phyloP scores from a whole-genome alignment of 2,113 vertebrate genomes.

The Setophaga coronata region DNA sequence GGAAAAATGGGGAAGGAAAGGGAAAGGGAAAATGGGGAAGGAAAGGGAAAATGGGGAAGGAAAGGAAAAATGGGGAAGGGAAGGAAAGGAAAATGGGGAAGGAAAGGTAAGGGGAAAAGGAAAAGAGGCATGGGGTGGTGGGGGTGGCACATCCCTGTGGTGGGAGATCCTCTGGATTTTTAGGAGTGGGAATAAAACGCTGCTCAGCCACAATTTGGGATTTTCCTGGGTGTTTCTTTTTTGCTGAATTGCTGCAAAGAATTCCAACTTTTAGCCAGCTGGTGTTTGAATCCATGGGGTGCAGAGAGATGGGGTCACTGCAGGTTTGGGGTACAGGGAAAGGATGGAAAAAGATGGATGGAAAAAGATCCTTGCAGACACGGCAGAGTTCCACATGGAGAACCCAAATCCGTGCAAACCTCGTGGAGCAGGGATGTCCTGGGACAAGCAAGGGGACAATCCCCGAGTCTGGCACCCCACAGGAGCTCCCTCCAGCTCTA shows the following conservation, averaged over 20 bases:
- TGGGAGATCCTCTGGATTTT: no score
- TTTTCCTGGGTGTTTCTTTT: no score
- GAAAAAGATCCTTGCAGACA: fast-evolving
- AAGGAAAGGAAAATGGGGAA: no score
- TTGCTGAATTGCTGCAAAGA: neutral
- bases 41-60: no score
- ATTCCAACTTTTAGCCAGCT: fast-evolving
- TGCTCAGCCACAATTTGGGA: no score
- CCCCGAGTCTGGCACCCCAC: fast-evolving
- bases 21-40: no score
- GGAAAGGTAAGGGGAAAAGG: no score
- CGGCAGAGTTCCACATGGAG: fast-evolving
- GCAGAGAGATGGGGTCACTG: neutral
- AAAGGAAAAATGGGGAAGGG: no score
- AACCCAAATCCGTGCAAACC: neutral
- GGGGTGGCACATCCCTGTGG: no score
- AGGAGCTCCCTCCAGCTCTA: neutral
- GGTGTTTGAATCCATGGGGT: neutral
- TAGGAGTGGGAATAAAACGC: no score
- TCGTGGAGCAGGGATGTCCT: neutral
- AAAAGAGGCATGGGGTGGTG: no score
- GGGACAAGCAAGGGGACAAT: fast-evolving
- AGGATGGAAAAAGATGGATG: neutral
- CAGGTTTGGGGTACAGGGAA: neutral
- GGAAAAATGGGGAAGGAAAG: no score